A percentile compares a stretch with the other conserved stretches of the same genome.
Conservation (phyloP, 2,888 invertebrate species). For the Hofmannophila pseudospretella region DNA sequence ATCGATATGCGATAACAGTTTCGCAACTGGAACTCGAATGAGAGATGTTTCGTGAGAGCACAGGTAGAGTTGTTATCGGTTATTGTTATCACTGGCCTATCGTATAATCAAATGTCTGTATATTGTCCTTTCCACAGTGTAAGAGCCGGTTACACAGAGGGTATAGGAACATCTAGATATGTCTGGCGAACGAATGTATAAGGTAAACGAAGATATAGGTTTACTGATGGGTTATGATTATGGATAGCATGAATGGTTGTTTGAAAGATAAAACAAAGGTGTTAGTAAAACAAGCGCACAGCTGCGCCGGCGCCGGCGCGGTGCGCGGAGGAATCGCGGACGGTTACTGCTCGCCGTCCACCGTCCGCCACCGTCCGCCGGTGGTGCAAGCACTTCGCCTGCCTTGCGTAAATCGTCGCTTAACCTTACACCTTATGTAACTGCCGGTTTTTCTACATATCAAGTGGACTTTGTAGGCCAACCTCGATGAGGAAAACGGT, state of each 20-base stretch:
- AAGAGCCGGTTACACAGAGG: too few species aligned
- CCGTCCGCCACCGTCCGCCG: conserved; percentile 12
- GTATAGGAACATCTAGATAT: too few species aligned
- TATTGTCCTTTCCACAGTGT: too few species aligned
- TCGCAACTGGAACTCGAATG: conserved; percentile 9
- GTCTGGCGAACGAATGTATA: too few species aligned
- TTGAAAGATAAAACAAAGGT: not conserved
- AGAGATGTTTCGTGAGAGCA: not conserved
- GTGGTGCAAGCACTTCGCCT: conserved; percentile 13
- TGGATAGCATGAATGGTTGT: too few species aligned
- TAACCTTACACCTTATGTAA: conserved; percentile 54
- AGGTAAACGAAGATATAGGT: too few species aligned
- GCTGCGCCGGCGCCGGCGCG: not conserved
- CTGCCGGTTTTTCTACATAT: conserved; percentile 40
- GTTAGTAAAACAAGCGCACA: not conserved
- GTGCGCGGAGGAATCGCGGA: conserved; percentile 16
- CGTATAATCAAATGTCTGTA: conserved; percentile 1
- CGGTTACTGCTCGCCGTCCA: conserved; percentile 15
- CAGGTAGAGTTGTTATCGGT: not conserved
- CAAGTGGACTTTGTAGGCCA: conserved; percentile 28
- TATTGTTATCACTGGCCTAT: conserved; percentile 1
- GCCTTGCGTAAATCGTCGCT: conserved; percentile 52
- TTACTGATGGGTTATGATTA: too few species aligned
- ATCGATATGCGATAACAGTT: conserved; percentile 12
- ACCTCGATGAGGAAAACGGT: too few species aligned